A percentile compares a stretch with the other conserved stretches of the same genome.
phyloP scores from a whole-genome alignment of 2,797 vertebrate genomes.

The Microtus obscurus region DNA sequence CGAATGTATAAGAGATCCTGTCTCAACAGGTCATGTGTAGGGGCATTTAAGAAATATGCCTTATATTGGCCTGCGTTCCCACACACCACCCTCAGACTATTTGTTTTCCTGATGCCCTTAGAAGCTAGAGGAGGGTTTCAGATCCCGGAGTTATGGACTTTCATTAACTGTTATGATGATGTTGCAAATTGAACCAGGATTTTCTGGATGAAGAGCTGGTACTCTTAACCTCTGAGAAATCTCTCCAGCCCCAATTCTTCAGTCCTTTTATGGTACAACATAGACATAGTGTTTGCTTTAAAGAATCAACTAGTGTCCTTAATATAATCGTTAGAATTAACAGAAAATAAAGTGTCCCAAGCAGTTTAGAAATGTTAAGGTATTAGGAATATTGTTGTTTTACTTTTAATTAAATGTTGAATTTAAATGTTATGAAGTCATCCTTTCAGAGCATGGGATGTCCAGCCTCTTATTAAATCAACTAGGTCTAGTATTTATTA shows the following conservation, averaged over 20 bases:
- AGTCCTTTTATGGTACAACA: background rate
- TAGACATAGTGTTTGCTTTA: background rate
- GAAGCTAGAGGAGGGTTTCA: background rate
- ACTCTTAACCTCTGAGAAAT: background rate
- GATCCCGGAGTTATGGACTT: background rate
- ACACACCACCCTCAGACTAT: background rate
- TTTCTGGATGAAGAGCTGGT: background rate
- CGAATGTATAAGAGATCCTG: background rate
- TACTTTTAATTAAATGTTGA: constrained; percentile 51
- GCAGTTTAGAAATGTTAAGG: constrained; percentile 48
- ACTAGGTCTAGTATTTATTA: background rate
- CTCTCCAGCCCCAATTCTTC: background rate
- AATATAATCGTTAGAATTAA: background rate
- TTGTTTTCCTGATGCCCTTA: background rate
- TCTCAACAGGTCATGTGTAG: background rate
- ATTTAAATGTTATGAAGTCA: constrained; percentile 17
- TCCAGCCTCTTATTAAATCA: background rate
- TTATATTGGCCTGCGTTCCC: background rate
- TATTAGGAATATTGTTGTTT: background rate
- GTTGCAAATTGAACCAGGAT: background rate
- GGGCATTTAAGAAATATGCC: background rate
- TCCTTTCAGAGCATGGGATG: background rate
- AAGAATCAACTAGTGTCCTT: background rate
- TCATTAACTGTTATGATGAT: background rate
- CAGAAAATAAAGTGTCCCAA: background rate